These are phyloP conservation scores for Menidia menidia DNA, from an alignment of 2,797 vertebrate genomes.

Conservation along the genomic window DNA sequence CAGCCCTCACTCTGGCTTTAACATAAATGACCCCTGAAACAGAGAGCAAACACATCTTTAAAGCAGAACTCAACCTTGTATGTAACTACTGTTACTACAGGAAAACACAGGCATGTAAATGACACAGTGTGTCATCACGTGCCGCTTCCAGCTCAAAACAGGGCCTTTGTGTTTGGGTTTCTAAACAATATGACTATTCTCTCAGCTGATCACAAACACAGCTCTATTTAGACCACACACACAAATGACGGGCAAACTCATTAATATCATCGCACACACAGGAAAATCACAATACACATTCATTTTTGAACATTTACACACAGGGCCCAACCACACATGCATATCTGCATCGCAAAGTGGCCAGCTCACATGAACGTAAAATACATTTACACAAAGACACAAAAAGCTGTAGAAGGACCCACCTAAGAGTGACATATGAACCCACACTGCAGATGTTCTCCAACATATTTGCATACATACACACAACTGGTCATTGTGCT, in stretches of 20 bases:
- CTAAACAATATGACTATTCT: conserved; percentile 66
- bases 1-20: conserved; percentile 36
- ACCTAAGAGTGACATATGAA: not conserved
- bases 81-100: conserved; percentile 8
- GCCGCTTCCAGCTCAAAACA: conserved; percentile 43
- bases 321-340: conserved; percentile 15
- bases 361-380: not conserved
- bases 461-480: not conserved
- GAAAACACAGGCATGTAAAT: conserved; percentile 9
- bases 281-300: conserved; percentile 10
- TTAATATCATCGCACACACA: conserved; percentile 21
- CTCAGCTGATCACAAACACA: conserved; percentile 55
- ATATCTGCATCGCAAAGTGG: conserved; percentile 32
- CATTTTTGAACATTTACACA: conserved; percentile 8
- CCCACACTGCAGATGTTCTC: not conserved
- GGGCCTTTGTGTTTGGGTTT: conserved; percentile 65
- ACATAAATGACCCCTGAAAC: conserved; percentile 31
- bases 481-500: conserved; percentile 22
- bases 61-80: conserved; percentile 43
- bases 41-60: conserved; percentile 35
- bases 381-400: not conserved
- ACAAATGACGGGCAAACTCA: conserved; percentile 29
- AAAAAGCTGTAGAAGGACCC: not conserved
- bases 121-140: conserved; percentile 53
- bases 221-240: conserved; percentile 54